Base-by-base conservation (phyloP, 2,888 invertebrate species). In the Hipparchia sbordonii region DNA sequence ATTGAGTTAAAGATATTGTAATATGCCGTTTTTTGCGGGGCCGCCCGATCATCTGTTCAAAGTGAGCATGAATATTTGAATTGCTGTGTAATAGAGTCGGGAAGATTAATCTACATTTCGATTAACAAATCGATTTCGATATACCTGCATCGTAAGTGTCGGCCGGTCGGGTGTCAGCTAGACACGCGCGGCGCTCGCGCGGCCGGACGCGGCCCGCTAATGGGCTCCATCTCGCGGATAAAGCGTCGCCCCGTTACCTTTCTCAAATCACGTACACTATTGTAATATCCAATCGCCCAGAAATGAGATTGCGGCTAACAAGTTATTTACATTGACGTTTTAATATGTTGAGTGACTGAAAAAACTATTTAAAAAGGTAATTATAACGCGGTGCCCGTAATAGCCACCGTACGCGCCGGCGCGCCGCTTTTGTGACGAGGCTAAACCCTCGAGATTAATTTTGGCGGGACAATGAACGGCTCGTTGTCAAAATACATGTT, bases 271-370 rank as follows among this genome's bases (percentile, higher is more conserved):
- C 93, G 93, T 93, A 92, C 93, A 91, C 93, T 91, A 93, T 93
- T 93, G 93, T 93, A 92, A 93, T 92, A 93, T 91, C 92, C 93
- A 93, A 93, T 92, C 92, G 92, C 86, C 88, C 88, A 90, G 93
- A 93, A 93, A 93, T 93, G 93, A 93, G 93, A 93, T 93, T 92
- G 93, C 93, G 91, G 93, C 93, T 93, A 93, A 93, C 93, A 93
- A 93, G 93, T 93, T 93, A 93, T 93, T 93, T 93, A 93, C 93
- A 91, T 93, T 93, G 93, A 93, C 93, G 93, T 93, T 93, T 93
- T 93, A 93, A 93, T 93, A 92, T 91, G 92, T 86, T 89, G 88
- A 87, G 82, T 83, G 84, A 72, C 84, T 86, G 87, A 90, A 92
- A 78, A 93, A 93, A 92, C 92, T 90, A 92, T 92, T 93, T 91